Evolutionary conservation across 2,888 invertebrate genomes (phyloP), one percentile per base, ranked within the genome.

Genomic region (Timema podura): DNA sequence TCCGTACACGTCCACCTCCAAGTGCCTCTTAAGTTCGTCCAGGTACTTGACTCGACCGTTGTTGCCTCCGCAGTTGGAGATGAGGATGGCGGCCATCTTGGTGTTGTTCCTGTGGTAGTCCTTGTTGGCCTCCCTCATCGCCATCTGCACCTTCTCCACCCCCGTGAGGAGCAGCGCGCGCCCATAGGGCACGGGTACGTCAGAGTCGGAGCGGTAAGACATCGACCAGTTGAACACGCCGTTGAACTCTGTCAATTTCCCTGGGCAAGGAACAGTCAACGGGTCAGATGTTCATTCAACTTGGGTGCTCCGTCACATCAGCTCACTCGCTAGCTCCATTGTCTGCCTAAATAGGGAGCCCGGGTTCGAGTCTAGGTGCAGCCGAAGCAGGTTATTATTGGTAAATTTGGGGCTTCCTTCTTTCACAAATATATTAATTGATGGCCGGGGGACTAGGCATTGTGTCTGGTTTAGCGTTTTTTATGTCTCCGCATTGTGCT

Each of bases 221-320:
- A 81, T 80, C 16, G 81, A 81, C 80, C 82, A 81, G 73, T 83
- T 82, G 76, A 89, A 92, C n/a, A 88, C 73, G 13, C 86, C 84
- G 72, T 87, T 83, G 74, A 87, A 85, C 47, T 83, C 79, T 2
- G 77, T 76, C 3, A 83, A n/a, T n/a, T n/a, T n/a, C n/a, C n/a
- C n/a, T n/a, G n/a, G n/a, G n/a, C n/a, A n/a, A n/a, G n/a, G n/a
- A n/a, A n/a, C n/a, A n/a, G n/a, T n/a, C n/a, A n/a, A n/a, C n/a
- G n/a, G n/a, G n/a, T n/a, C n/a, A n/a, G n/a, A n/a, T n/a, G n/a
- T n/a, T n/a, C n/a, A n/a, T n/a, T n/a, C n/a, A n/a, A n/a, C n/a
- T n/a, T n/a, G n/a, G n/a, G n/a, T n/a, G n/a, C n/a, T n/a, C n/a
- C n/a, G n/a, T n/a, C n/a, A n/a, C n/a, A n/a, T n/a, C n/a, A n/a